phyloP scores from a whole-genome alignment of 1,140 invertebrate species.

The Scaptomyza hsui region DNA sequence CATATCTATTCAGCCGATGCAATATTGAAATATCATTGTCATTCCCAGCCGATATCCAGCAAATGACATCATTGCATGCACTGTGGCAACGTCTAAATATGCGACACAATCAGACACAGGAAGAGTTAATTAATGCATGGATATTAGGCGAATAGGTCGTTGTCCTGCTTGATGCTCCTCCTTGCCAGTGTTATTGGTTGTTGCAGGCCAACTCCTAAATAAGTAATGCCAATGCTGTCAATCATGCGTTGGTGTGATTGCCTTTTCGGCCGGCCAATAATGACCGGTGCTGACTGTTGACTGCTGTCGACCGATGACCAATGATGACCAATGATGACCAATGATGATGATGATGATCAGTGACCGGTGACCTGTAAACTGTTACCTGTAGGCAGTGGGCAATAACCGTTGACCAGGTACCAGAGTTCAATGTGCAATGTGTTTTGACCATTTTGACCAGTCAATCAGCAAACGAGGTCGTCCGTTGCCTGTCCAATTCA shows the following conservation, averaged over 20 bases:
- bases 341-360: not conserved
- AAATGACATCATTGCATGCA: not conserved
- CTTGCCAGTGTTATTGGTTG: not conserved
- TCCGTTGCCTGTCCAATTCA: conserved; percentile 8
- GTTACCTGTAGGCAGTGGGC: not conserved
- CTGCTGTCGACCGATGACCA: not conserved
- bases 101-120: conserved; percentile 7
- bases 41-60: not conserved
- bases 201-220: conserved; percentile 21
- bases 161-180: conserved; percentile 5
- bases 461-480: conserved; percentile 12
- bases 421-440: conserved; percentile 19
- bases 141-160: not conserved
- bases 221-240: conserved; percentile 34
- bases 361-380: conserved; percentile 11
- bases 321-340: not conserved
- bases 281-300: not conserved
- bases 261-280: conserved; percentile 16
- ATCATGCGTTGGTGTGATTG: conserved; percentile 36
- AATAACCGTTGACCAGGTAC: not conserved
- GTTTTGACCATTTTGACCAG: conserved; percentile 8
- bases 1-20: not conserved
- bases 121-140: not conserved
- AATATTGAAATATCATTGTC: conserved; percentile 33
- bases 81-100: conserved; percentile 12